A percentile compares a stretch with the other conserved stretches of the same genome.
Conservation (phyloP, 2,113 vertebrate species). For the Eretmochelys imbricata region DNA sequence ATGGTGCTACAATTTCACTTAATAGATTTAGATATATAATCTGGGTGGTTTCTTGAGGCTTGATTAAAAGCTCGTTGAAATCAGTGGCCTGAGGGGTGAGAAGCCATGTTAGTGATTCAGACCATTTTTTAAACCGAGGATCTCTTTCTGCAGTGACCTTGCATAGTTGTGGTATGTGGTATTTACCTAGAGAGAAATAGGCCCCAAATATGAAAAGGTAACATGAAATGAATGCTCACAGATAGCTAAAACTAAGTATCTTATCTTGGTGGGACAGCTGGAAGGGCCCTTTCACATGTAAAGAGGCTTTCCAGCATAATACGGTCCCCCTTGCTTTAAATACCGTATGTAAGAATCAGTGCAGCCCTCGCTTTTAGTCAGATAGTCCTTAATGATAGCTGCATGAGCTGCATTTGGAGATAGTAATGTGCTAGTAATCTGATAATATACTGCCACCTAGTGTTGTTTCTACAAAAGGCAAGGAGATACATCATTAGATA, state of each 20-base stretch:
- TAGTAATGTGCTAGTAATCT: not conserved
- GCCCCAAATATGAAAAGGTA: not conserved
- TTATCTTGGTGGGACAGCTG: not conserved
- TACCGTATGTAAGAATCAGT: not conserved
- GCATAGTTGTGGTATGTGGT: not conserved
- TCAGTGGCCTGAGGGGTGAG: not conserved
- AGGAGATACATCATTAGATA: not conserved
- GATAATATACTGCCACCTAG: conserved; percentile 70
- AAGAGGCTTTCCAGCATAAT: not conserved
- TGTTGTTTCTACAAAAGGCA: conserved; percentile 35
- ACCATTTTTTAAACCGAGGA: not conserved
- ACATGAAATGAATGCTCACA: not conserved
- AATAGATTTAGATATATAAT: not conserved
- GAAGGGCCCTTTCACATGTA: not conserved
- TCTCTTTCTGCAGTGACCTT: not conserved
- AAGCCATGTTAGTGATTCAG: not conserved
- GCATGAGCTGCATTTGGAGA: not conserved
- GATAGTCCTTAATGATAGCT: not conserved
- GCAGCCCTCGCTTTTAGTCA: not conserved
- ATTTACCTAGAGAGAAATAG: not conserved
- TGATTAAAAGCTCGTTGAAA: not conserved
- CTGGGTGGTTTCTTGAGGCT: not conserved
- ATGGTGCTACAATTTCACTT: not conserved
- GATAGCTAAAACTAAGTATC: not conserved
- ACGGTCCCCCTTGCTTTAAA: not conserved